These are phyloP conservation scores for Melinopterus prodromus DNA, from an alignment of 2,888 invertebrate genomes.

Conservation along the genomic window DNA sequence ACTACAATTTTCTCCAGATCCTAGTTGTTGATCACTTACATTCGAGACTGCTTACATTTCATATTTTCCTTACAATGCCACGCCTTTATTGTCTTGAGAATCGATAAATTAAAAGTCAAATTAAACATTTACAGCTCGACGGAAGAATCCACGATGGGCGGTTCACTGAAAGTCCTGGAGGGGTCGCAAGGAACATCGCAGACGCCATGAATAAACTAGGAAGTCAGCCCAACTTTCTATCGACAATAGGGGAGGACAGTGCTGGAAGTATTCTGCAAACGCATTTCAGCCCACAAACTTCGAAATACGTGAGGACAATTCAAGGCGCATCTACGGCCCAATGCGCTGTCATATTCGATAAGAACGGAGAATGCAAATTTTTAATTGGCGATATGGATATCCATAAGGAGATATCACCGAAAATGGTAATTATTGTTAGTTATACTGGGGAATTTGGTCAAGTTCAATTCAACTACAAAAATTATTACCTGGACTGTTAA, in stretches of 20 bases:
- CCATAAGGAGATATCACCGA: constrained; percentile 73
- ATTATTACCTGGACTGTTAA: no score
- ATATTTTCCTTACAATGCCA: background rate
- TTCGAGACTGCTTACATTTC: background rate
- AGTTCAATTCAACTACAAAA: no score
- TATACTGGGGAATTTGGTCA: background rate
- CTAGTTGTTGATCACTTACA: background rate
- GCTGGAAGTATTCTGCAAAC: constrained; percentile 59
- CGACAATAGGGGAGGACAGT: constrained; percentile 80
- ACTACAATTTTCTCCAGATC: no score
- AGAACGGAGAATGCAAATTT: constrained; percentile 78
- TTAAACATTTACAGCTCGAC: constrained; percentile 68
- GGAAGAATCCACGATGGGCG: constrained; percentile 79
- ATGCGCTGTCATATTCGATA: constrained; percentile 79
- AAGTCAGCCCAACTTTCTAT: constrained; percentile 71
- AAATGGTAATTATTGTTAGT: constrained; percentile 63
- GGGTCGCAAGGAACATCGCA: constrained; percentile 92
- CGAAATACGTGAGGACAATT: constrained; percentile 33
- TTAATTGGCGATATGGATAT: constrained; percentile 87
- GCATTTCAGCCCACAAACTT: constrained; percentile 35
- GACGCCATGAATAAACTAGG: constrained; percentile 83
- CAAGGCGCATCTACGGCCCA: constrained; percentile 69
- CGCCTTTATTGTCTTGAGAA: background rate
- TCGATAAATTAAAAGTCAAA: background rate
- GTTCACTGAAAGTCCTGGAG: constrained; percentile 77